Evolutionary conservation across 2,888 invertebrate species (phyloP).

Genomic region (Lepidochitona cinerea): DNA sequence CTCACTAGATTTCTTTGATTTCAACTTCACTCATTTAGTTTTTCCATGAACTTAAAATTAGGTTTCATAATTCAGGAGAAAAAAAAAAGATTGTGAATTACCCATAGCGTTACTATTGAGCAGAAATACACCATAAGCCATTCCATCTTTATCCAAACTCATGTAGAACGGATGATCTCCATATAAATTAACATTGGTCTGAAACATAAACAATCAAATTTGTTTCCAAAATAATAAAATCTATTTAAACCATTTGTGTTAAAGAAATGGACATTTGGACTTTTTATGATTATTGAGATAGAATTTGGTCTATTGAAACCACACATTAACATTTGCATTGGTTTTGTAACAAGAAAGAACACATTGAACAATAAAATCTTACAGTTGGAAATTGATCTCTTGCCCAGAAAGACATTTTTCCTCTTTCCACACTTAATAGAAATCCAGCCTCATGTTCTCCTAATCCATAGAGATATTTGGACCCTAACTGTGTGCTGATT

Average conservation of each 20-base stretch:
- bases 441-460: constrained; percentile 40
- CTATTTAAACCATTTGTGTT: too few species aligned
- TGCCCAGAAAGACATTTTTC: constrained; percentile 45
- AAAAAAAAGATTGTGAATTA: constrained; percentile 14
- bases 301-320: too few species aligned
- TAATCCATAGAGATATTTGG: constrained; percentile 80
- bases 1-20: too few species aligned
- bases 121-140: constrained; percentile 79
- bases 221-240: background rate
- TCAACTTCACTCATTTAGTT: too few species aligned
- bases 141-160: constrained; percentile 74
- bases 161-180: constrained; percentile 87
- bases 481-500: constrained; percentile 77
- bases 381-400: constrained; percentile 50
- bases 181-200: constrained; percentile 76
- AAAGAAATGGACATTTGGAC: too few species aligned
- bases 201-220: constrained; percentile 5
- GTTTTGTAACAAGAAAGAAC: too few species aligned
- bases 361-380: background rate
- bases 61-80: too few species aligned
- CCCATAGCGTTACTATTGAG: constrained; percentile 75
- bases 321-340: too few species aligned
- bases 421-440: constrained; percentile 27
- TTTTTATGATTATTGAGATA: too few species aligned
- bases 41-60: too few species aligned